Evolutionary conservation across 2,113 vertebrate species (phyloP), one percentile per base, ranked within the genome.

Genomic region (Orthochromis indermauri): DNA sequence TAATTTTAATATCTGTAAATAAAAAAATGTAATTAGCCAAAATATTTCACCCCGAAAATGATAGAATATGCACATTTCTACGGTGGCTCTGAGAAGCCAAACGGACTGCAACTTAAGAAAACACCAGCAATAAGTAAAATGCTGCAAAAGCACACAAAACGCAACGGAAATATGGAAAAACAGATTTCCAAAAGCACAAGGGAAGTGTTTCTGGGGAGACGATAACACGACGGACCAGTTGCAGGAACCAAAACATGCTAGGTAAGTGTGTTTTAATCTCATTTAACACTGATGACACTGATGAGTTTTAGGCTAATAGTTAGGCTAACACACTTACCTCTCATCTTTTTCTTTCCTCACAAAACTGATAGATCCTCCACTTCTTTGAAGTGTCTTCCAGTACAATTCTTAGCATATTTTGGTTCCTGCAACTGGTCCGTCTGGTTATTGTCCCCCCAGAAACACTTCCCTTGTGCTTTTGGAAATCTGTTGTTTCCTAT

Each of bases 91-190:
- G 55, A 57, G 55, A 57, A 2, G 55, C 24, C 7, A 57, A 28
- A 28, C 13, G 0, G 0, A 28, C 13, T 28, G 13, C 24, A 2
- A 59, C 2, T 2, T 59, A 59, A 59, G 3, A 28, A 57, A 28
- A 57, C 54, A 57, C 0, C 54, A 57, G 54, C 13, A 57, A 14
- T 28, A 57, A 2, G 54, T 3, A 57, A 57, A 28, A 59, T 2
- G 24, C 55, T 59, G 24, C 24, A 59, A 4, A 28, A 28, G 7
- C 55, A 59, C 13, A 1, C 13, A 59, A 59, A 59, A 59, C 24
- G 16, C 2, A 28, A 59, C 0, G 0, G 24, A 59, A 61, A 2
- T 31, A 17, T 2, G 1, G 8, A 2, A 17, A 61, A 61, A 61
- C 14, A 0, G 26, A 61, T 61, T 31, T 31, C 57, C 57, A 31